Evolutionary conservation across 2,797 vertebrate species (phyloP), one percentile per base, ranked within the genome.

Genomic region (Uromys caudimaculatus): DNA sequence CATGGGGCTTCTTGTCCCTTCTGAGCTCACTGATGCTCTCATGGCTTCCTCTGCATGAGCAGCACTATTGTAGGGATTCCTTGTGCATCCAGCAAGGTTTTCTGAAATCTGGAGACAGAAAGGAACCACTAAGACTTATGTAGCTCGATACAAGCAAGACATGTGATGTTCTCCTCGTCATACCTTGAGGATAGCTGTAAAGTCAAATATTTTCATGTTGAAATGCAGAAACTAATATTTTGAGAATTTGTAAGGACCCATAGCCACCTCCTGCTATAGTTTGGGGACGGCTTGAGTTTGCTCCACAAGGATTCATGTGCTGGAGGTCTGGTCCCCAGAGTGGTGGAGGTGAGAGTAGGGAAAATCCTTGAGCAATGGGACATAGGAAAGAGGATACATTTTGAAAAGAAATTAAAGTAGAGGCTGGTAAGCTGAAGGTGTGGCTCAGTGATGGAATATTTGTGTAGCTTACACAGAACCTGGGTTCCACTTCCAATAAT

Each of bases 21-120:
- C 27, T 52, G 71, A 35, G 83, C 16, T 44, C 67, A 47, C 35
- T 29, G 16, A 32, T 17, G 0, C 17, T 8, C 3, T 2, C 7
- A 1, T 17, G 6, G 16, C 3, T 9, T 50, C 75, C 54, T 7
- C 0, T 14, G n/a, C 12, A 10, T 4, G 19, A 16, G 54, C 17
- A 76, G 24, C 38, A 19, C 14, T 75, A 8, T 29, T 6, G 19
- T 38, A 16, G 14, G 73, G 62, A 7, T 23, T 60, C 1, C 13
- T 56, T 6, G 78, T 81, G 71, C 60, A 47, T 35, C 6, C 17
- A 29, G 47, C 1, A 47, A 69, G 4, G 52, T 50, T 62, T 52
- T 27, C 17, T 41, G 23, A 32, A 16, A 71, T 64, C 35, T 44
- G 75, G 58, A 71, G 94, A 62, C 13, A 73, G 29, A 54, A 90